phyloP scores from a whole-genome alignment of 2,888 invertebrate genomes.

The Dasysyrphus albostriatus region DNA sequence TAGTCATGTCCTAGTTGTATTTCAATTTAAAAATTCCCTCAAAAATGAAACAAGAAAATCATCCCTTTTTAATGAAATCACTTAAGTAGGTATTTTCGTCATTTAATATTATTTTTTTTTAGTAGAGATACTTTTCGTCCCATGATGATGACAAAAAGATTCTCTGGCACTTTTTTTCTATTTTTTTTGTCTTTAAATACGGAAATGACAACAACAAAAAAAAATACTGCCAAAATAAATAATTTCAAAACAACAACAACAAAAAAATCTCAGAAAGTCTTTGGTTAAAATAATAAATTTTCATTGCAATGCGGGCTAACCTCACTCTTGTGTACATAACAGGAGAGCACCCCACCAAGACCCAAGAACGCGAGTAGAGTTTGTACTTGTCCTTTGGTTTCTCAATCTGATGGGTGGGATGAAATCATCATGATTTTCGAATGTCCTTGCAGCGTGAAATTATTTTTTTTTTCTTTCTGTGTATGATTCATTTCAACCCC shows the following conservation, averaged over 20 bases:
- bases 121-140: background rate
- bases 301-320: conserved; percentile 59
- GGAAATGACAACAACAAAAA: conserved; percentile 2
- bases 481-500: conserved; percentile 21
- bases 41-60: conserved; percentile 5
- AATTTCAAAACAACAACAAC: conserved; percentile 66
- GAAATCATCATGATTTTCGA: conserved; percentile 16
- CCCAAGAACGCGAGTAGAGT: background rate
- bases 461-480: conserved; percentile 22
- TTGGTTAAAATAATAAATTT: conserved; percentile 63
- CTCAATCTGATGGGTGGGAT: background rate
- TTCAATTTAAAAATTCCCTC: conserved; percentile 43
- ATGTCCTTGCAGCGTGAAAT: conserved; percentile 57
- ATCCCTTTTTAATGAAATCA: conserved; percentile 52
- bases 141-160: conserved; percentile 37
- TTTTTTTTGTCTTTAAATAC: background rate
- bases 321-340: background rate
- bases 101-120: conserved; percentile 6
- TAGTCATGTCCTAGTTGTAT: conserved; percentile 21
- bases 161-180: conserved; percentile 21
- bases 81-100: conserved; percentile 41
- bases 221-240: conserved; percentile 65
- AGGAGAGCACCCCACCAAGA: background rate
- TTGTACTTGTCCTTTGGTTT: conserved; percentile 23
- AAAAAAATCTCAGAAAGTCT: conserved; percentile 34